Percentiles rank a stretch among this genome's conserved stretches.
Evolutionary conservation across 2,113 vertebrate species (phyloP).

Genomic region (Pleuronectes platessa): DNA sequence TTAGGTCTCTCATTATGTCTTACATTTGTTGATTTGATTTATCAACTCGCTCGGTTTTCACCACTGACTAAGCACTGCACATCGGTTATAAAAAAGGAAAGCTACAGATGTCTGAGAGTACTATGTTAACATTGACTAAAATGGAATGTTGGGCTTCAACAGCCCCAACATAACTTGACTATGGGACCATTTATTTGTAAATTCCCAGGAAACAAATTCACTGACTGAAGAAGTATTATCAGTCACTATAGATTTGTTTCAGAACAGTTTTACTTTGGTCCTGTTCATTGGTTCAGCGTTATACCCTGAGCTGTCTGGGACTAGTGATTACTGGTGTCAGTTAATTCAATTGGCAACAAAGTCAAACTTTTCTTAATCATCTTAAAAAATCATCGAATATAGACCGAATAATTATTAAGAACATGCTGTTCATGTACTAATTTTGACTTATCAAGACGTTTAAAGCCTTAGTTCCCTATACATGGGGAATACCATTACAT

Average conservation of each 20-base stretch:
- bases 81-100: too few relatives aligned
- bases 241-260: neutral
- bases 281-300: neutral
- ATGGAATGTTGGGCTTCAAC: too few relatives aligned
- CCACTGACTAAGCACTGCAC: too few relatives aligned
- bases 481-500: constrained; percentile 59
- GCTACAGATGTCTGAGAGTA: too few relatives aligned
- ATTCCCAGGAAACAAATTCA: too few relatives aligned
- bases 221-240: neutral
- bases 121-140: too few relatives aligned
- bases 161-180: too few relatives aligned
- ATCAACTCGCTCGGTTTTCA: too few relatives aligned
- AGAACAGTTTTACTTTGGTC: neutral
- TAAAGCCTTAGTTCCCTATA: constrained; percentile 6
- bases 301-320: neutral
- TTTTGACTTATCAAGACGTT: constrained; percentile 1
- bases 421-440: neutral
- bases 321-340: neutral
- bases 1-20: too few relatives aligned
- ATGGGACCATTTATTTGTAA: too few relatives aligned
- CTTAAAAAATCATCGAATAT: neutral
- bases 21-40: neutral
- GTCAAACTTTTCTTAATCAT: neutral
- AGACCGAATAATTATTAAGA: neutral
- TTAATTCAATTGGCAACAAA: neutral